These are phyloP conservation scores for Nestor notabilis DNA, from an alignment of 2,113 vertebrate species.

Conservation along the genomic window DNA sequence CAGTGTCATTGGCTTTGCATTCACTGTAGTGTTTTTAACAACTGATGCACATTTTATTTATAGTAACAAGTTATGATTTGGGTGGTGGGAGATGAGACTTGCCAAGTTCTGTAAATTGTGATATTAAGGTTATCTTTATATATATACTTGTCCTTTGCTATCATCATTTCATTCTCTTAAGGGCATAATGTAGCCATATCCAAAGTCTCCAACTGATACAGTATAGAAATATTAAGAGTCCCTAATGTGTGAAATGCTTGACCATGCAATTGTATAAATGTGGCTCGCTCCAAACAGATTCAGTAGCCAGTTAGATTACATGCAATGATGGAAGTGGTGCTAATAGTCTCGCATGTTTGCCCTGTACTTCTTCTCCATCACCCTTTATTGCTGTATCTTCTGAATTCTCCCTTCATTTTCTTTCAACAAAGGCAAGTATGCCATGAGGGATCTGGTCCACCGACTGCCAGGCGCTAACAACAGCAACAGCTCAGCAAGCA, in stretches of 20 bases:
- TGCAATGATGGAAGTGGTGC: slow-evolving; percentile 10
- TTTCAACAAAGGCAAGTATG: slow-evolving; percentile 89
- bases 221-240: neutral
- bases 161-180: neutral
- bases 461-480: slow-evolving; percentile 91
- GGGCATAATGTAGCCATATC: neutral
- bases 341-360: slow-evolving; percentile 11
- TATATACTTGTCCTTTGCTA: neutral
- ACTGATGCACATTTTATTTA: neutral
- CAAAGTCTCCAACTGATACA: neutral
- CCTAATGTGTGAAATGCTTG: neutral
- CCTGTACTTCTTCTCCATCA: neutral
- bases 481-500: slow-evolving; percentile 85
- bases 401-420: slow-evolving; percentile 53
- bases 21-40: neutral
- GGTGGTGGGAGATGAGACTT: neutral
- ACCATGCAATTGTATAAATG: neutral
- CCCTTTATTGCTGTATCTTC: slow-evolving; percentile 20
- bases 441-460: slow-evolving; percentile 97
- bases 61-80: neutral
- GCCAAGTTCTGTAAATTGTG: neutral
- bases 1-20: neutral
- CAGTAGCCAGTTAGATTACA: neutral
- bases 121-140: neutral
- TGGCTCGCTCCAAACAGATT: neutral